Base-by-base conservation (phyloP, 1,140 invertebrate genomes). In the Drosophila punjabiensis region DNA sequence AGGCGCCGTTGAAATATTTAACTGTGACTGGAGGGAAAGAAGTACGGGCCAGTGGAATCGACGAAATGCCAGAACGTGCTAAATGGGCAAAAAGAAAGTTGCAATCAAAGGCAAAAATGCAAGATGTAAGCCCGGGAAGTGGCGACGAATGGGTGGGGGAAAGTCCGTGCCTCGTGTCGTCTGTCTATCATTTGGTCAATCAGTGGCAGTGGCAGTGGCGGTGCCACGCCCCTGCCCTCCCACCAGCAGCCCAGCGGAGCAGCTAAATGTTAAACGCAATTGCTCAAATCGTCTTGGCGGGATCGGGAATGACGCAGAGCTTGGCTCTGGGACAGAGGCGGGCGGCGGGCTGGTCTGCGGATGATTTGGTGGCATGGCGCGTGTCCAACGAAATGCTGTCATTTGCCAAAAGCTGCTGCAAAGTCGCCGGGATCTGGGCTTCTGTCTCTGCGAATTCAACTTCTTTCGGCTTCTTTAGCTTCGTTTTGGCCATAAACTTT, bases 291-390 rank as follows among this genome's bases (percentile, higher is more conserved):
- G 32, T 56, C 68, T 70, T 70, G 65, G 41, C 41, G 56, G 58
- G 30, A 82, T 13, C 45, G 50, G 37, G 50, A 32, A 5, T 16
- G 59, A 32, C 33, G 43, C 33, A 32, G 60, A 33, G 20, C 16
- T 43, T 8, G 9, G 60, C 6, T 2, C 6, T 33, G 8, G 58
- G 53, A 41, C 32, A 20, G 28, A 33, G 32, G 14, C 24, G 39
- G 47, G 33, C 8, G 14, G n/a, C 11, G 47, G 59, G 47, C 8
- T 43, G 48, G 63, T 69, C 69, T 89, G 73, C 78, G 78, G 81
- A 88, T 88, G 85, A 88, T 88, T 89, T 88, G 85, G 85, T 81
- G 86, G 85, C 85, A 73, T 89, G 85, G 85, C 86, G 85, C 85
- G 85, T 88, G 85, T 81, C 85, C 85, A 83, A 89, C 78, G 73